phyloP scores from a whole-genome alignment of 1,140 invertebrate species.

The Rhizoglyphus robini region DNA sequence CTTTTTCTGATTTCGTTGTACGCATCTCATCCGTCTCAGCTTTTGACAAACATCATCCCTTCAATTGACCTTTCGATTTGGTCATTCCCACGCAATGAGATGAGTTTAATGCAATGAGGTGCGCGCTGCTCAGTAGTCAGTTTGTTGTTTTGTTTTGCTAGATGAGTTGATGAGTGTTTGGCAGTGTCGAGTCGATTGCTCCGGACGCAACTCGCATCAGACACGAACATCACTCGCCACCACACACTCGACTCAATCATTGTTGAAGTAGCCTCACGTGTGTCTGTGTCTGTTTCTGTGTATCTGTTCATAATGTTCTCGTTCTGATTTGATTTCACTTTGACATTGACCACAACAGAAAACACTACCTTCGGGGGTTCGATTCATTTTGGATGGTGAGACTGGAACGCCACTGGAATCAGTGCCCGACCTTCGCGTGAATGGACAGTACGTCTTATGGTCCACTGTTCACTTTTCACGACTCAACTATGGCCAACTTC shows the following conservation, averaged over 20 bases:
- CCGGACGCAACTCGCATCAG: too few relatives aligned
- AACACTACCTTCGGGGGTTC: slow-evolving; percentile 10
- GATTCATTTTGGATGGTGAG: not conserved
- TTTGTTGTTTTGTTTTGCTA: too few relatives aligned
- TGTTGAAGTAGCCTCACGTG: not conserved
- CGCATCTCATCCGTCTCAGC: too few relatives aligned
- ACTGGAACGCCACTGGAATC: slow-evolving; percentile 33
- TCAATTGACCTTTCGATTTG: too few relatives aligned
- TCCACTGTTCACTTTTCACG: slow-evolving; percentile 70
- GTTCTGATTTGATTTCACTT: not conserved
- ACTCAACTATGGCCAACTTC: not conserved
- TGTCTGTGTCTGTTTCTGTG: not conserved
- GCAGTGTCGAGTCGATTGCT: too few relatives aligned
- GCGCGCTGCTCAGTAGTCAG: too few relatives aligned
- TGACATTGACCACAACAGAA: not conserved
- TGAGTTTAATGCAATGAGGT: too few relatives aligned
- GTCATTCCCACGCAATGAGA: too few relatives aligned
- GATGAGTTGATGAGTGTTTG: too few relatives aligned
- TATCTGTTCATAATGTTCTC: not conserved
- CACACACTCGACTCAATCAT: too few relatives aligned
- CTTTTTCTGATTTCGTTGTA: not conserved
- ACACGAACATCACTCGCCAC: too few relatives aligned
- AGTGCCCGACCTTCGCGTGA: slow-evolving; percentile 70
- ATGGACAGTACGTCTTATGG: slow-evolving; percentile 78
- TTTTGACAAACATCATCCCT: too few relatives aligned